These are phyloP conservation scores for Diarsia rubi DNA, from an alignment of 2,888 invertebrate genomes.

Conservation along the genomic window DNA sequence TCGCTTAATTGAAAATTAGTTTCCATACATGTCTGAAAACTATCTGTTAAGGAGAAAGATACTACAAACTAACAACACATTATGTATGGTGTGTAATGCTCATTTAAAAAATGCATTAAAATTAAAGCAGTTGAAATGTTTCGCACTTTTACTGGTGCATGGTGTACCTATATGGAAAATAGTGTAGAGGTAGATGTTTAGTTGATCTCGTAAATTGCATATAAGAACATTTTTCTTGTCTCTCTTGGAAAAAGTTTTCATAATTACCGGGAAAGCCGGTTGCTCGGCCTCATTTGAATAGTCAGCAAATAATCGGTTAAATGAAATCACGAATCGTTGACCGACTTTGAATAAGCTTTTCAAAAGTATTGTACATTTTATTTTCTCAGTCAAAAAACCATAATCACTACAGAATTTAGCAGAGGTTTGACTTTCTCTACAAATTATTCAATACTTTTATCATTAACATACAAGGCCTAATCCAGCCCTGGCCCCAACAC, in stretches of 20 bases:
- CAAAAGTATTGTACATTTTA: slow-evolving; percentile 1
- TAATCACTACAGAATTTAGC: background rate
- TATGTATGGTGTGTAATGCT: no score
- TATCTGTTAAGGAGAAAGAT: background rate
- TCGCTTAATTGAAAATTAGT: slow-evolving; percentile 52
- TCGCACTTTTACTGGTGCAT: background rate
- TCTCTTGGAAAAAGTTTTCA: background rate
- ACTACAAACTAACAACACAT: background rate
- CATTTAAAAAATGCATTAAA: background rate
- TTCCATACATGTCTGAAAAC: slow-evolving; percentile 21
- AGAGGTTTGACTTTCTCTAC: slow-evolving; percentile 5
- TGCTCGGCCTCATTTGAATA: slow-evolving; percentile 4
- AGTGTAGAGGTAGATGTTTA: background rate
- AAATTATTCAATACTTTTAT: background rate
- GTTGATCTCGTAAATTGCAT: background rate
- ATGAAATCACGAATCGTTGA: slow-evolving; percentile 4
- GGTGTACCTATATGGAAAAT: background rate
- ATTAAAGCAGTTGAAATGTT: background rate
- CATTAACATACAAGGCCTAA: background rate
- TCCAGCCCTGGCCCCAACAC: background rate
- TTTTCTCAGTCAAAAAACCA: background rate
- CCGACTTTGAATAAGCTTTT: background rate
- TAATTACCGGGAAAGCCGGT: background rate
- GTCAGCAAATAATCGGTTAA: slow-evolving; percentile 6
- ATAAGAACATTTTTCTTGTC: background rate